A percentile compares a stretch with the other conserved stretches of the same genome.
phyloP scores from a whole-genome alignment of 2,113 vertebrate species.

The Mustelus asterias region DNA sequence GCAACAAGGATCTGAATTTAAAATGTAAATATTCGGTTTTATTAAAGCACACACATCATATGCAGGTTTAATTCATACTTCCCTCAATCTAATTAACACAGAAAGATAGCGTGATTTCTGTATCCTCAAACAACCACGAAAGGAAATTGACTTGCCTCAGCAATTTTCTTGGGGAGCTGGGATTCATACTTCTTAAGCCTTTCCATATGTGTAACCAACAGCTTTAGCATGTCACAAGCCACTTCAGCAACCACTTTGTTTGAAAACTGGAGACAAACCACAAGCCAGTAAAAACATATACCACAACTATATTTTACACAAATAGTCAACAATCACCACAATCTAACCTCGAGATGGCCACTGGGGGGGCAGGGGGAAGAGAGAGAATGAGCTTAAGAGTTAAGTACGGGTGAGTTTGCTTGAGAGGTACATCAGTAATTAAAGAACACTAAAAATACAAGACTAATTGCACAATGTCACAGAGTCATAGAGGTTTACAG shows the following conservation, averaged over 20 bases:
- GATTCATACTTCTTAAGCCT: conserved; percentile 75
- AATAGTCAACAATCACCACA: not conserved
- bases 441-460: conserved; percentile 5
- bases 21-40: conserved; percentile 29
- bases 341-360: not conserved
- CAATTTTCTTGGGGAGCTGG: conserved; percentile 80
- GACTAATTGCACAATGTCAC: not conserved
- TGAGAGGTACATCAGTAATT: not conserved
- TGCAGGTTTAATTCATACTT: not conserved
- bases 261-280: conserved; percentile 67
- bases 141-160: conserved; percentile 66
- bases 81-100: not conserved
- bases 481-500: not conserved
- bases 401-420: not conserved
- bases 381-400: not conserved
- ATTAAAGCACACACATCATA: not conserved
- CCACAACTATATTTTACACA: not conserved
- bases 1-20: conserved; percentile 86
- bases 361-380: too few species aligned
- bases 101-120: not conserved
- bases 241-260: conserved; percentile 88
- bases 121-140: conserved; percentile 26
- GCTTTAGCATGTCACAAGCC: conserved; percentile 86
- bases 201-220: conserved; percentile 87
- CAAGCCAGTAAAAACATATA: not conserved